Percentiles rank a stretch among this genome's conserved stretches.
phyloP scores from a whole-genome alignment of 2,888 invertebrate species.

The Chymomyza fuscimana region DNA sequence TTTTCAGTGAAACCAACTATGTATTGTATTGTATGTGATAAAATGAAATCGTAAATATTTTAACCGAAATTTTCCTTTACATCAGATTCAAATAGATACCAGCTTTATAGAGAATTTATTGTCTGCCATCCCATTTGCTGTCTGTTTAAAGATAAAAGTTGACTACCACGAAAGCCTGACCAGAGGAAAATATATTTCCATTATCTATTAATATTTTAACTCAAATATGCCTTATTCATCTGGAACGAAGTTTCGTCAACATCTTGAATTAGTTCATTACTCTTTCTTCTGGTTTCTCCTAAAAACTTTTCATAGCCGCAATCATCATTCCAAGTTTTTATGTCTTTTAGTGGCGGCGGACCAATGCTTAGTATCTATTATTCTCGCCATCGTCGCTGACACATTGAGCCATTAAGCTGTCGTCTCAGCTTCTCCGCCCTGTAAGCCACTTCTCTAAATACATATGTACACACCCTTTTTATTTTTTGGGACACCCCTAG shows the following conservation, averaged over 20 bases:
- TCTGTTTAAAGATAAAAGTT: no score
- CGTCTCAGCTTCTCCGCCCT: slow-evolving; percentile 9
- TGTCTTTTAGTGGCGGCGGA: slow-evolving; percentile 2
- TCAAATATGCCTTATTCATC: no score
- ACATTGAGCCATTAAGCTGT: slow-evolving; percentile 42
- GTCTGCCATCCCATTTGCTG: no score
- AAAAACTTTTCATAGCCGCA: background rate
- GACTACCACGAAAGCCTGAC: no score
- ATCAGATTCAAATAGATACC: no score
- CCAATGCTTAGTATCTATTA: slow-evolving; percentile 23
- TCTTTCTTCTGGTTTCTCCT: background rate
- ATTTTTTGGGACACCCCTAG: slow-evolving; percentile 15
- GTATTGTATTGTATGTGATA: no score
- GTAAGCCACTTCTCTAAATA: slow-evolving; percentile 11
- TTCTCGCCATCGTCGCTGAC: slow-evolving; percentile 40
- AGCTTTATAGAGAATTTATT: no score
- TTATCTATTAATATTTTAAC: no score
- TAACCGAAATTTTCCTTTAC: no score
- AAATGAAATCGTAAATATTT: no score
- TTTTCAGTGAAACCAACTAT: no score
- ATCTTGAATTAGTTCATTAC: background rate
- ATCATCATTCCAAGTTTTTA: background rate
- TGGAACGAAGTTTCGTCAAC: background rate
- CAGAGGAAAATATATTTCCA: no score
- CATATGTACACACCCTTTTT: slow-evolving; percentile 19